These are phyloP conservation scores for Hestina assimilis DNA, from an alignment of 1,140 invertebrate species.

Conservation along the genomic window DNA sequence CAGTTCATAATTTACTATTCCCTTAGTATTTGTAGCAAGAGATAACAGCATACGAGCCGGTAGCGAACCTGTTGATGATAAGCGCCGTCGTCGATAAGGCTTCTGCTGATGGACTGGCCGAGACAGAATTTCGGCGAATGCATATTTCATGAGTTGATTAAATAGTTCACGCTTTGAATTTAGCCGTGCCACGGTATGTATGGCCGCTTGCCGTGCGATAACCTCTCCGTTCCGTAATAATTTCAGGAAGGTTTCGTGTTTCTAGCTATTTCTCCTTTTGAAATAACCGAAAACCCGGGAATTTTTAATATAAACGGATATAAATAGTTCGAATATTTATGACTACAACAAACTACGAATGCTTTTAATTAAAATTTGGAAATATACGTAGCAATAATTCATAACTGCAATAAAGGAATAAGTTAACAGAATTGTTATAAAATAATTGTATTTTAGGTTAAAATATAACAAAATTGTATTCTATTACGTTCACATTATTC, in stretches of 20 bases:
- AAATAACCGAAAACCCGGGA: constrained; percentile 2
- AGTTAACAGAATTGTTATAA: too few species aligned
- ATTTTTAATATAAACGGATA: neutral
- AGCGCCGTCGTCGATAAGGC: constrained; percentile 71
- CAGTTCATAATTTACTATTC: constrained; percentile 28
- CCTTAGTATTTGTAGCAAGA: constrained; percentile 72
- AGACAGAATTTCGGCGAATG: constrained; percentile 71
- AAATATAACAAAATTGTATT: too few species aligned
- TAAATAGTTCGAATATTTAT: neutral
- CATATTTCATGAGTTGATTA: constrained; percentile 77
- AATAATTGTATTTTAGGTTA: too few species aligned
- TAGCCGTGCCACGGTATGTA: constrained; percentile 44
- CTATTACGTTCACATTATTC: too few species aligned
- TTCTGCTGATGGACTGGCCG: constrained; percentile 63
- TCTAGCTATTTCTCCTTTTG: constrained; percentile 21
- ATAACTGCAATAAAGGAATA: too few species aligned
- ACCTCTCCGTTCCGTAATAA: constrained; percentile 35
- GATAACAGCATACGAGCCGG: constrained; percentile 72
- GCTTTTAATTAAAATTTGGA: neutral
- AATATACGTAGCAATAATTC: neutral
- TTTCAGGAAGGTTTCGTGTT: constrained; percentile 32
- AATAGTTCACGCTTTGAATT: constrained; percentile 73
- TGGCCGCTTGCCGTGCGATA: constrained; percentile 29
- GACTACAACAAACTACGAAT: neutral
- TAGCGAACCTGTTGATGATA: constrained; percentile 74